Conservation (phyloP, 2,888 invertebrate genomes). For the Ctenicera cuprea region DNA sequence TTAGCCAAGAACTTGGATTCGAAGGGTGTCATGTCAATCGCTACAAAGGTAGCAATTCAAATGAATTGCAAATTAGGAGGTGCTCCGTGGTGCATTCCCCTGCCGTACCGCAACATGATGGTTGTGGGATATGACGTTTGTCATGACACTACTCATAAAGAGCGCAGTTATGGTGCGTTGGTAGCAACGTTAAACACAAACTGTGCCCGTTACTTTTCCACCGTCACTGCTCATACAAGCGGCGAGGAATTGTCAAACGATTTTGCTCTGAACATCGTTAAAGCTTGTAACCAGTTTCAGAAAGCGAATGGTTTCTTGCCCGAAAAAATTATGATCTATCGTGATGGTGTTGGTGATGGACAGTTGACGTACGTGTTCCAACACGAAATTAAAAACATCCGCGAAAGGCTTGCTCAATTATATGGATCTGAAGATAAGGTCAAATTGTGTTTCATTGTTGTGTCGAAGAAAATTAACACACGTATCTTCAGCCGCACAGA, state of each 20-base stretch:
- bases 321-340: conserved; percentile 85
- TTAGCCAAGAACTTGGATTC: conserved; percentile 75
- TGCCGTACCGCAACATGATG: conserved; percentile 77
- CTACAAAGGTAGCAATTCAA: conserved; percentile 94
- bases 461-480: conserved; percentile 92
- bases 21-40: conserved; percentile 85
- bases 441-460: conserved; percentile 85
- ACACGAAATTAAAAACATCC: conserved; percentile 82
- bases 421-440: conserved; percentile 65
- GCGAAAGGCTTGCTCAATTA: conserved; percentile 75
- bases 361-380: conserved; percentile 86
- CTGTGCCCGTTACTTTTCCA: conserved; percentile 83
- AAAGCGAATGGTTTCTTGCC: conserved; percentile 75
- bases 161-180: conserved; percentile 84
- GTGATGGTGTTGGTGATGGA: conserved; percentile 97
- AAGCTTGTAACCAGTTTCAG: conserved; percentile 75
- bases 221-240: conserved; percentile 82
- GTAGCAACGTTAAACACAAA: conserved; percentile 80
- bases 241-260: conserved; percentile 87
- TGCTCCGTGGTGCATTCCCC: conserved; percentile 87
- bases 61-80: conserved; percentile 96
- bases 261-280: conserved; percentile 78
- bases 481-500: conserved; percentile 78
- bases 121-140: conserved; percentile 93
- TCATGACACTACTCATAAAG: conserved; percentile 84